A percentile compares a stretch with the other conserved stretches of the same genome.
Evolutionary conservation across 1,140 invertebrate species (phyloP).

Genomic region (Drosophila ambigua): DNA sequence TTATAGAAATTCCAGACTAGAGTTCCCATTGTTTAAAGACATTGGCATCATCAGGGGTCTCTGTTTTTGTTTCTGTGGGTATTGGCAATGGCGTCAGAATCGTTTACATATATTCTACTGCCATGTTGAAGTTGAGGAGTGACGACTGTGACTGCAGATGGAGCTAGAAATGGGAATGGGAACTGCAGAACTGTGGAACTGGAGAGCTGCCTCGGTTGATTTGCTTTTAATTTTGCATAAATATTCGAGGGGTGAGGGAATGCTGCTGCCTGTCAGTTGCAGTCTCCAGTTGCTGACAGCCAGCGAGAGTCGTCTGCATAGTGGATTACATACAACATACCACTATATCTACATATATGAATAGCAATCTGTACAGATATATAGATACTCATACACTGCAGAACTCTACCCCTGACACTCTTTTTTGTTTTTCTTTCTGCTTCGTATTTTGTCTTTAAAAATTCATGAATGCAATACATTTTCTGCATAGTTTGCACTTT

Average conservation of each 20-base stretch:
- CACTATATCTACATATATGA: constrained; percentile 63
- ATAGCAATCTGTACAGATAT: constrained; percentile 26
- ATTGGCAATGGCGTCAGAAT: constrained; percentile 60
- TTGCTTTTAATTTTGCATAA: constrained; percentile 79
- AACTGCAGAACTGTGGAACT: constrained; percentile 20
- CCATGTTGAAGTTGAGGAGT: constrained; percentile 5
- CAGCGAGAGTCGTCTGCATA: constrained; percentile 36
- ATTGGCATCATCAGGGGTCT: constrained; percentile 13
- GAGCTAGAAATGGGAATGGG: constrained; percentile 37
- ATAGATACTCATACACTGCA: background rate
- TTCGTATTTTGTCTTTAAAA: constrained; percentile 48
- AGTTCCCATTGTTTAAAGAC: constrained; percentile 54
- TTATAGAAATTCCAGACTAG: constrained; percentile 64
- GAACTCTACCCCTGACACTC: constrained; percentile 41
- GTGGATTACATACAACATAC: constrained; percentile 32
- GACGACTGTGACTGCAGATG: constrained; percentile 53
- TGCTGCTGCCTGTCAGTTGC: constrained; percentile 58
- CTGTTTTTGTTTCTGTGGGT: constrained; percentile 21
- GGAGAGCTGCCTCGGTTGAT: constrained; percentile 70
- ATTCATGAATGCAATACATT: constrained; percentile 66
- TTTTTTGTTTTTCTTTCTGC: constrained; percentile 37
- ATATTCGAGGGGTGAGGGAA: constrained; percentile 52
- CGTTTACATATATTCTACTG: constrained; percentile 56
- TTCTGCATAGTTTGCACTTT: constrained; percentile 68
- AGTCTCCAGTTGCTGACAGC: constrained; percentile 52